Evolutionary conservation across 2,888 invertebrate genomes (phyloP).

Genomic region (Tenthredo scrophulariae): DNA sequence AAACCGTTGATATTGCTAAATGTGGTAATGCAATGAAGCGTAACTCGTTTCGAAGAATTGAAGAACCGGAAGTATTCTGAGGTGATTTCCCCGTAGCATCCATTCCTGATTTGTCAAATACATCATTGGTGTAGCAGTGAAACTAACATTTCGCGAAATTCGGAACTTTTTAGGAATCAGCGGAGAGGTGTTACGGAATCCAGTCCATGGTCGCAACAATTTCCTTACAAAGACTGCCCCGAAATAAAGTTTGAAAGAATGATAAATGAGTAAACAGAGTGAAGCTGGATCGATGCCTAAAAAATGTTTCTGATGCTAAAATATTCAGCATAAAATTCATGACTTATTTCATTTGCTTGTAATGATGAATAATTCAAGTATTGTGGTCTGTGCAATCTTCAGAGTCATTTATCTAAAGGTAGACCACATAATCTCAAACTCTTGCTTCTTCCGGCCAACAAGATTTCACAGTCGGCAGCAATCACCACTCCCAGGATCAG

Average conservation of each 20-base stretch:
- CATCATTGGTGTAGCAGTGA: too few species aligned
- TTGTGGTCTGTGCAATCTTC: conserved; percentile 3
- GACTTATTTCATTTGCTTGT: neutral
- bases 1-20: neutral
- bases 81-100: neutral
- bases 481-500: neutral
- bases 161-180: neutral
- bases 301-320: neutral
- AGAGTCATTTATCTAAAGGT: neutral
- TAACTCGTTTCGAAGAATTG: neutral
- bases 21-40: neutral
- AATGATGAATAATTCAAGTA: neutral
- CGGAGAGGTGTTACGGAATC: too few species aligned
- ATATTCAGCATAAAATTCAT: conserved; percentile 3
- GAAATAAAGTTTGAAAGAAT: neutral
- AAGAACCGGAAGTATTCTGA: neutral
- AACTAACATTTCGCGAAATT: neutral
- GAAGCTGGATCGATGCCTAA: neutral
- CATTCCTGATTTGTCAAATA: neutral
- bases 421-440: neutral
- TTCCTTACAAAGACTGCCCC: neutral
- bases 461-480: neutral
- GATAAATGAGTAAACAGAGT: neutral
- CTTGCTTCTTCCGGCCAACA: neutral
- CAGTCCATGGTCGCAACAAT: neutral